Conservation (phyloP, 2,797 vertebrate species). For the Loris lydekkerianus region DNA sequence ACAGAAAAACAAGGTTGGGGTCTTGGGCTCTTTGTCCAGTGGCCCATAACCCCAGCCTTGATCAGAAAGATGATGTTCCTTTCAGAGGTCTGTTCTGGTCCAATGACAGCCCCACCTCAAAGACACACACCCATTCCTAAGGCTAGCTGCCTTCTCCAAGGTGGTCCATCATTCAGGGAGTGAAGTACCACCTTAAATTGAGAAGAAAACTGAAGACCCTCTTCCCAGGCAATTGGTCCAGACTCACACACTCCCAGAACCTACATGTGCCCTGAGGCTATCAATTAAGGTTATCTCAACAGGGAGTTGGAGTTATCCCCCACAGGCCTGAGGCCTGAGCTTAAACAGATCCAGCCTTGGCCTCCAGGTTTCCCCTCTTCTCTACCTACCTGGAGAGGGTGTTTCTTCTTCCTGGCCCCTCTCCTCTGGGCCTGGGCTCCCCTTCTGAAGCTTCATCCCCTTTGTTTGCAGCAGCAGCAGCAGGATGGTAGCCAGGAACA, state of each 20-base stretch:
- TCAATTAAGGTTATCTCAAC: rapidly evolving
- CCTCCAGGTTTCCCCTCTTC: too few relatives aligned
- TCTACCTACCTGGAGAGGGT: constrained; percentile 17
- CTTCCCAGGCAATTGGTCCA: background rate
- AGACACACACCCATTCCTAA: background rate
- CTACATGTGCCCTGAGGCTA: rapidly evolving
- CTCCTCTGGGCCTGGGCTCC: background rate
- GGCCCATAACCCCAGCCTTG: background rate
- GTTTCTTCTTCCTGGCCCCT: background rate
- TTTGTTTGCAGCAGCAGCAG: constrained; percentile 66
- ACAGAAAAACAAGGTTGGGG: rapidly evolving
- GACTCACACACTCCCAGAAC: too few relatives aligned
- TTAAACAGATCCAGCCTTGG: too few relatives aligned
- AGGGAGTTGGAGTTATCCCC: too few relatives aligned
- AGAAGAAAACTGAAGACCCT: background rate
- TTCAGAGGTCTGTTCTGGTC: background rate
- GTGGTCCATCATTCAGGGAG: background rate
- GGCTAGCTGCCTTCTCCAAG: background rate
- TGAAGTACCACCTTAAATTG: background rate
- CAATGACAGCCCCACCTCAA: background rate
- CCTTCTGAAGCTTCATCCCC: constrained; percentile 21
- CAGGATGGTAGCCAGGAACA: constrained; percentile 50
- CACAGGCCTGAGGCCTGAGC: too few relatives aligned
- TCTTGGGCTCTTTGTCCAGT: background rate
- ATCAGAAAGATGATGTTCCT: background rate